Base-by-base conservation (phyloP, 2,113 vertebrate genomes). In the Mixornis gularis region DNA sequence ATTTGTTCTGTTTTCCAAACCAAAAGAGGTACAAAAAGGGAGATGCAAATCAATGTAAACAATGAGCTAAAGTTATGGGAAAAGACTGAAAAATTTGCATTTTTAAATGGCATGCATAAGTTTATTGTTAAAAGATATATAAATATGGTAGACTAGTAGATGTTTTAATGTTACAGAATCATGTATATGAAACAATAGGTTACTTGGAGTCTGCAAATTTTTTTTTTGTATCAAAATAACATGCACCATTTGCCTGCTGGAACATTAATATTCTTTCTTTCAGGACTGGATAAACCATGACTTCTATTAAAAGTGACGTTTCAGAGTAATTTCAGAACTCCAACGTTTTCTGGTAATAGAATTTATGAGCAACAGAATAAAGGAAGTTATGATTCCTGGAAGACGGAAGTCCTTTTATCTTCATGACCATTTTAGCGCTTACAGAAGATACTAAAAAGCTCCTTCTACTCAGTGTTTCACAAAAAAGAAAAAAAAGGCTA, bases 1-100 rank as follows among this genome's bases (percentile, higher is more conserved):
- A 85, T 74, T 40, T 74, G 6, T 78, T 90, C 27, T 62, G 16
- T 83, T 89, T 93, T 82, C 7, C 41, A 85, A 48, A 76, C 4
- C 17, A 84, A 12, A 34, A 89, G 34, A 88, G 10, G 4, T 63
- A 52, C 12, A 91, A 64, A 89, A 70, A 40, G 2, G 4, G 3
- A 68, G 26, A 77, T 79, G 19, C 3, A 65, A 58, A 87, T 38
- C 41, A 74, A 52, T 85, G 5, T 25, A 91, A 85, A 85, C 5
- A 72, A 19, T 51, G 69, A 46, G 2, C 3, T 79, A 83, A 89
- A 55, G 17, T 3, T 38, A n/a, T 17, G 4, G 85, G 20, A 85
- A 85, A 85, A 84, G 27, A 40, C 21, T n/a, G 27, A 78, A 87
- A 91, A 92, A 41, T 27, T 87, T n/a, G 20, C 3, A 10, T 46